Evolutionary conservation across 1,140 invertebrate species (phyloP), one percentile per base, ranked within the genome.

Genomic region (Ganaspis sp.): DNA sequence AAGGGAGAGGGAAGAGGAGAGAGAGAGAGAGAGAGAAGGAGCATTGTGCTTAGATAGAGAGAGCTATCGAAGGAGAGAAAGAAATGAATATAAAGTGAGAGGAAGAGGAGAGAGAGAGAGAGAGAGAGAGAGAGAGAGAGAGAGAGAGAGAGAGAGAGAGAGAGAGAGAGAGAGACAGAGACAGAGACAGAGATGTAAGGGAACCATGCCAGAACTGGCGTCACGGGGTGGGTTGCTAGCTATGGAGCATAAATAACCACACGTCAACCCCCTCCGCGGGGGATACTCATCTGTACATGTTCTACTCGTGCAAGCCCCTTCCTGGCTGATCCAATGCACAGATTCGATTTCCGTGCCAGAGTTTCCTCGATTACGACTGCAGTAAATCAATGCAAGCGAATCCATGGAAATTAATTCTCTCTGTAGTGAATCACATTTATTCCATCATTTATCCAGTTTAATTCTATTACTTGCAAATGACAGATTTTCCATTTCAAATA

Each of bases 221-320:
- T 40, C 29, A 72, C 58, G 71, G 76, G 78, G 64, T 79, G 74
- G 74, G 73, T 76, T 75, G 70, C 54, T 17, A 53, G 54, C 74
- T 45, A 73, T 72, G 79, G 76, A 21, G 76, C 76, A 81, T 81
- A 81, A 81, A 81, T 81, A 81, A 81, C 76, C 70, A 45, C 26
- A 38, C 76, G 76, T 78, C 72, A 74, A 21, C 72, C 73, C 74
- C 74, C 78, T 73, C 73, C n/a, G 72, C 15, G 72, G 49, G 72
- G 49, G 42, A 53, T 53, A 11, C 21, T 21, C 21, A 26, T 37
- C 37, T 58, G 34, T 42, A 40, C 23, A 19, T 54, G 53, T 15
- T 23, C 37, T 69, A 45, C 40, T 54, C n/a, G 34, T 69, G 12
- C 71, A 23, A 42, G 77, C 77, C 69, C 26, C 19, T 29, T 45